These are phyloP conservation scores for Hermodice carunculata DNA, from an alignment of 2,888 invertebrate species.

Conservation along the genomic window DNA sequence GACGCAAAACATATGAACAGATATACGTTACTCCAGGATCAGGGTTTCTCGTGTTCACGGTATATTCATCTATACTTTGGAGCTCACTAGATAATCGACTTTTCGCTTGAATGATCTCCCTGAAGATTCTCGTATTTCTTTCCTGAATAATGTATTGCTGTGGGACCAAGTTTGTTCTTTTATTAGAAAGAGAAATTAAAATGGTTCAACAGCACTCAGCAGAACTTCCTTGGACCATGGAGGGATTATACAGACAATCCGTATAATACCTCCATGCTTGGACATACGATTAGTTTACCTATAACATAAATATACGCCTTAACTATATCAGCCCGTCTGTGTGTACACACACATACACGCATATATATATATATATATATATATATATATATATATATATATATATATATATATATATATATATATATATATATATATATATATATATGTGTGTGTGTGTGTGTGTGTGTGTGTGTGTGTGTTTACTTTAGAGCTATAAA, in stretches of 20 bases:
- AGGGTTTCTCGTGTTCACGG: too few species aligned
- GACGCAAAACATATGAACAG: too few species aligned
- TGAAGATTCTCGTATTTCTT: too few species aligned
- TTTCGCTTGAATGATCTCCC: too few species aligned
- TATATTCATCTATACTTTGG: too few species aligned
- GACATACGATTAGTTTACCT: too few species aligned
- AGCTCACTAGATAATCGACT: too few species aligned
- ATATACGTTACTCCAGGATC: too few species aligned
- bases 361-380: constrained; percentile 5
- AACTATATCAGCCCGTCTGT: background rate
- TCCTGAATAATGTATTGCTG: too few species aligned
- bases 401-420: constrained; percentile 21
- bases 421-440: constrained; percentile 12
- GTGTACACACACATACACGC: constrained; percentile 1
- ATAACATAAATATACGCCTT: background rate
- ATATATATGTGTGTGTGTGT: constrained; percentile 13
- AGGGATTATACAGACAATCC: background rate
- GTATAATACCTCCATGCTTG: too few species aligned
- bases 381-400: constrained; percentile 14
- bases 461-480: background rate
- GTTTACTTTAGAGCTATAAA: background rate
- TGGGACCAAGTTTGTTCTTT: too few species aligned
- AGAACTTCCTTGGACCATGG: background rate
- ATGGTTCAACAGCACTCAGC: background rate
- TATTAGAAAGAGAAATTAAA: too few species aligned